Base-by-base conservation (phyloP, 1,140 invertebrate species). In the Trachelipus rathkii region DNA sequence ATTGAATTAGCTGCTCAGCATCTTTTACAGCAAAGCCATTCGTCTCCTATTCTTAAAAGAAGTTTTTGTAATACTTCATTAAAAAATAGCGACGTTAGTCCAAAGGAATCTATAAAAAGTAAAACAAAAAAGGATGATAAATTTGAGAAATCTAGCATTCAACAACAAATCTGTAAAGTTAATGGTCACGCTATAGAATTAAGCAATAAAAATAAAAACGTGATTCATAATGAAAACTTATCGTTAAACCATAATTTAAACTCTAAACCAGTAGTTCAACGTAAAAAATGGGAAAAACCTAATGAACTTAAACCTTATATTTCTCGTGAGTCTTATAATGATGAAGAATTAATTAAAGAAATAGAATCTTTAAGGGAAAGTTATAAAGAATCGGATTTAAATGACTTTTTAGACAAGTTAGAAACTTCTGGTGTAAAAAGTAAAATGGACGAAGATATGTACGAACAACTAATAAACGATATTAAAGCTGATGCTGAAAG, bases 271-370 rank as follows among this genome's bases (percentile, higher is more conserved):
- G 77, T 78, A 10, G 77, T 81, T 13, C 78, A 79, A 60, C 69
- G 78, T 10, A 60, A 77, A 15, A 70, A 73, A 53, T 79, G 73
- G 77, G 74, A 77, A 0, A 77, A 53, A 23, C 73, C 75, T 6
- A 81, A 79, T 43, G 80, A 81, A 72, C 19, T 75, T 7, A 74
- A 77, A 68, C 77, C 75, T 13, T 81, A 76, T 66, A 81, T 81
- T 44, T 81, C 80, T 11, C 75, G 80, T 0, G 80, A 81, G 43
- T 81, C 80, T 0, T 81, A 81, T 44, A 81, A 81, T 43, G 76
- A 81, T 67, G 77, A 81, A 5, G 23, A 68, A 15, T 45, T 81
- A 8, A 21, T 77, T 19, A 81, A 78, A 46, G 80, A 81, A 43
- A 72, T 81, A 5, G 77, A 81, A 45, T 72, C 73, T 11, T 50